These are phyloP conservation scores for Lagopus muta DNA, from an alignment of 2,113 vertebrate genomes.

Conservation along the genomic window DNA sequence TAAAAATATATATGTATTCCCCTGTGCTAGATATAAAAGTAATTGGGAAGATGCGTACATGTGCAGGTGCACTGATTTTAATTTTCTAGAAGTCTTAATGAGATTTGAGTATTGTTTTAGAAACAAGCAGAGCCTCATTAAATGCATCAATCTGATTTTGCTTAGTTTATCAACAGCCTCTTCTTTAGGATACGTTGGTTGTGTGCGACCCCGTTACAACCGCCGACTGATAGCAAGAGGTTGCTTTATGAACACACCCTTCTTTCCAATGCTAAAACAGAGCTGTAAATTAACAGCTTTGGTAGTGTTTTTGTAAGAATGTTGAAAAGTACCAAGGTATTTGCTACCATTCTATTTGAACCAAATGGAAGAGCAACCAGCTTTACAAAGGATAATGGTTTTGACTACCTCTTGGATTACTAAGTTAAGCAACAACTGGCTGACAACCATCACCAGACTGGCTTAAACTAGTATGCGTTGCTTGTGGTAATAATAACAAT, in stretches of 20 bases:
- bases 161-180: conserved; percentile 70
- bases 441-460: conserved; percentile 73
- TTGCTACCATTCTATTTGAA: conserved; percentile 67
- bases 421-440: conserved; percentile 69
- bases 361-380: conserved; percentile 53
- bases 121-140: conserved; percentile 72
- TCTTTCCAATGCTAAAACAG: conserved; percentile 24
- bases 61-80: conserved; percentile 78
- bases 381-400: conserved; percentile 54
- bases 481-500: conserved; percentile 74
- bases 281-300: conserved; percentile 41
- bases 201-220: conserved; percentile 64
- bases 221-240: conserved; percentile 64
- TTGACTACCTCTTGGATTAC: conserved; percentile 82
- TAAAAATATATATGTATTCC: conserved; percentile 84
- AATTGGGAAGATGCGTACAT: conserved; percentile 75
- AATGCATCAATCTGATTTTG: conserved; percentile 66
- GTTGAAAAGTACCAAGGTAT: conserved; percentile 49
- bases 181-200: conserved; percentile 68
- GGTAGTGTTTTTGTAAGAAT: conserved; percentile 57
- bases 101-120: conserved; percentile 78
- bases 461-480: conserved; percentile 73
- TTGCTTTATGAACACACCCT: conserved; percentile 44
- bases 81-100: conserved; percentile 82
- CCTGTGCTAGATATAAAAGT: conserved; percentile 77